Base-by-base conservation (phyloP, 2,113 vertebrate genomes). In the Pantherophis guttatus region DNA sequence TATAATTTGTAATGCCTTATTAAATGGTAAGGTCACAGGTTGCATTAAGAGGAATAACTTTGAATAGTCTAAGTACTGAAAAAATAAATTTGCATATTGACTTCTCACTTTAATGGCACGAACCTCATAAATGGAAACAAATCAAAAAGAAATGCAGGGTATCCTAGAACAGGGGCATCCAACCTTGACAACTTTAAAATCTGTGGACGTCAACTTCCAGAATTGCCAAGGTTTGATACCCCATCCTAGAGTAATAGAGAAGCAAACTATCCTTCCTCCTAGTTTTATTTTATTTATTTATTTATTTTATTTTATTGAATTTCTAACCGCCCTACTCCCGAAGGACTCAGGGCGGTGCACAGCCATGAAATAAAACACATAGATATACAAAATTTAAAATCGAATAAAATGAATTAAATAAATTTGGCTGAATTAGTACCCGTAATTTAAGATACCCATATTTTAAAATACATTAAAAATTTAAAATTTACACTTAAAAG, bases 81-180 rank as follows among this genome's bases (percentile, higher is more conserved):
- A 65, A n/a, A 90, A 90, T 50, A 90, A 65, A 50, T 59, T 15
- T 89, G 13, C 10, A 26, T 29, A 50, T 48, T 39, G 33, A 12
- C 23, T 26, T 48, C 1, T 87, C 87, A 0, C 33, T 81, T 15
- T 89, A 2, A 65, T 12, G 24, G 12, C 12, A 70, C 39, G 81
- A 87, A 54, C n/a, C 53, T 33, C 3, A 11, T 88, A 52, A 94
- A 92, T 75, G 44, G 58, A 92, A 92, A 94, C 86, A 93, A 87
- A 87, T 44, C 24, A 10, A 5, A 57, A 44, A 58, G 70, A 15
- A 70, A 33, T 50, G 39, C n/a, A 8, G 1, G 21, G 10, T 11
- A 11, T 5, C 9, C 29, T 26, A 54, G 19, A 7, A 11, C 29
- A 70, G 62, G 62, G 11, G 11, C 5, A 5, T n/a, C 62, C 62